Conservation (phyloP, 2,113 vertebrate species). For the Gila orcuttii region DNA sequence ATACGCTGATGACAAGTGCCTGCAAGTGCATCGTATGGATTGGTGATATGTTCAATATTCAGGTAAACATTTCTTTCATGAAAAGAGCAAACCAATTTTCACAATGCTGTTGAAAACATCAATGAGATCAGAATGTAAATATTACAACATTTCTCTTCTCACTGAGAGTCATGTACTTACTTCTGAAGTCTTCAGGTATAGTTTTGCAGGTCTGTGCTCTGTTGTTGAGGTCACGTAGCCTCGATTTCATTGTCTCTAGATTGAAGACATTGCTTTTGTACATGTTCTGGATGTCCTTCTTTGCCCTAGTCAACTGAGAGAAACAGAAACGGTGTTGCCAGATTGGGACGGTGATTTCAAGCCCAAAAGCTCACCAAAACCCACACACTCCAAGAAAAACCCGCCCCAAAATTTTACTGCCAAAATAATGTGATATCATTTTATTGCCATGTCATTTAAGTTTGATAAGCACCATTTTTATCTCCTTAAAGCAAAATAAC, state of each 20-base stretch:
- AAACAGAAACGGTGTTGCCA: neutral
- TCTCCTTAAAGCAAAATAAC: too few species aligned
- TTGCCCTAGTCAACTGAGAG: slow-evolving; percentile 62
- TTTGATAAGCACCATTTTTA: too few species aligned
- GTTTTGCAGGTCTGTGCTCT: slow-evolving; percentile 65
- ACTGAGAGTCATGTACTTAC: slow-evolving; percentile 52
- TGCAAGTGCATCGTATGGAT: neutral
- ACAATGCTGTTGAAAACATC: neutral
- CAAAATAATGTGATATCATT: too few species aligned
- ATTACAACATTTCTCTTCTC: neutral
- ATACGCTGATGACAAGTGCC: slow-evolving; percentile 64
- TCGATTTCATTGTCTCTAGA: slow-evolving; percentile 66
- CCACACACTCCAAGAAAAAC: too few species aligned
- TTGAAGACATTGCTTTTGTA: slow-evolving; percentile 62
- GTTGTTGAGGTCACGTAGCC: slow-evolving; percentile 70
- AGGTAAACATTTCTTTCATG: neutral
- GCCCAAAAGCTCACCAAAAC: too few species aligned
- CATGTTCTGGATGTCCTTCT: slow-evolving; percentile 50
- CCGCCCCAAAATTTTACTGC: too few species aligned
- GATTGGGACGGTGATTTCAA: too few species aligned
- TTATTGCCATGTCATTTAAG: too few species aligned
- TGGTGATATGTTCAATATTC: neutral
- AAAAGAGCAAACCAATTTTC: neutral
- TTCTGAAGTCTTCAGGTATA: slow-evolving; percentile 66
- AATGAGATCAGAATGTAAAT: neutral